Conservation (phyloP, 2,888 invertebrate species). For the Empis stercorea region DNA sequence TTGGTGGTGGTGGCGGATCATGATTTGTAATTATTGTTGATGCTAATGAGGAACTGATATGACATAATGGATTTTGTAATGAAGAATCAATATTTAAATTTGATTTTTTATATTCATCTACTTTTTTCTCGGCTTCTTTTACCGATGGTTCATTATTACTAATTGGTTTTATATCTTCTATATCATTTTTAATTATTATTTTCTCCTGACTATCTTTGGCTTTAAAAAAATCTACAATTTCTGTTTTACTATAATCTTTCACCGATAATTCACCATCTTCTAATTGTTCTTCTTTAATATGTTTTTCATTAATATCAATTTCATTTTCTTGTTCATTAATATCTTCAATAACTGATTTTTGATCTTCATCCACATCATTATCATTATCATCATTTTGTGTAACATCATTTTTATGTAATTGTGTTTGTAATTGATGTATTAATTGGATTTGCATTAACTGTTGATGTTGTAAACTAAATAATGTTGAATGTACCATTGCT, state of each 20-base stretch:
- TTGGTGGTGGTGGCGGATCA: conserved; percentile 60
- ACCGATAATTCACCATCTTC: conserved; percentile 2
- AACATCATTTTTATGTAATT: conserved; percentile 41
- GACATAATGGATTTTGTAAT: conserved; percentile 27
- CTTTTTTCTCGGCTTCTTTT: conserved; percentile 7
- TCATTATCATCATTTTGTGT: conserved; percentile 5
- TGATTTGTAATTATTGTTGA: conserved; percentile 75
- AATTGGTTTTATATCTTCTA: conserved; percentile 9
- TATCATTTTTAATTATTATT: conserved; percentile 29
- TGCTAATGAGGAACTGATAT: conserved; percentile 55
- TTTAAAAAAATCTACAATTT: not conserved
- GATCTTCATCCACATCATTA: conserved; percentile 10
- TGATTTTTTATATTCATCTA: not conserved
- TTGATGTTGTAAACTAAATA: conserved; percentile 88
- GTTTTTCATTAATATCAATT: conserved; percentile 2
- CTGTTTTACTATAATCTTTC: too few species aligned
- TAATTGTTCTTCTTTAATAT: not conserved
- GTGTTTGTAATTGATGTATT: conserved; percentile 86
- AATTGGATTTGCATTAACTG: conserved; percentile 90
- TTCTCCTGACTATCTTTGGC: conserved; percentile 14
- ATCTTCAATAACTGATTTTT: conserved; percentile 9
- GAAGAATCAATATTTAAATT: conserved; percentile 7
- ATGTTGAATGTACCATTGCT: conserved; percentile 77
- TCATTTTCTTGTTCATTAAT: conserved; percentile 5
- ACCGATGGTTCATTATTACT: not conserved